Evolutionary conservation across 2,113 vertebrate species (phyloP).

Genomic region (Solea solea): DNA sequence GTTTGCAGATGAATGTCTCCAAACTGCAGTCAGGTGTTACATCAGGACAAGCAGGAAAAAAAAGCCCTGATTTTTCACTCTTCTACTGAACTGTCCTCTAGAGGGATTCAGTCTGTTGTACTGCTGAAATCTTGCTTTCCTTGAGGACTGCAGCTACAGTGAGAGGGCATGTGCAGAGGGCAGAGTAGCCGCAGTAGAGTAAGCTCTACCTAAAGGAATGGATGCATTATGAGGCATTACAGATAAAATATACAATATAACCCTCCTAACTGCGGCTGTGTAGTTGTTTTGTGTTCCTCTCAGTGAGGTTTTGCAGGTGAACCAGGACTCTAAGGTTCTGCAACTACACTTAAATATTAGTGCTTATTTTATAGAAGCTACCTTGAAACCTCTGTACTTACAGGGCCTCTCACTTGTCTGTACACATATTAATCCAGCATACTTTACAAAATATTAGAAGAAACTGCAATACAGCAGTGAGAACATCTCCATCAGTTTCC

Average conservation of each 20-base stretch:
- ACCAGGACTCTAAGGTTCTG: not conserved
- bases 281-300: not conserved
- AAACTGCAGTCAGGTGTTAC: constrained; percentile 29
- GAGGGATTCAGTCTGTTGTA: constrained; percentile 61
- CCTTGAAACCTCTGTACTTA: too few species aligned
- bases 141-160: constrained; percentile 66
- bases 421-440: not conserved
- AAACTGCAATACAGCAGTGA: not conserved
- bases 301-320: not conserved
- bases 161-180: constrained; percentile 67
- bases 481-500: too few species aligned
- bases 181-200: constrained; percentile 62
- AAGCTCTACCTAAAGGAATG: constrained; percentile 44
- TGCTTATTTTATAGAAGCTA: not conserved
- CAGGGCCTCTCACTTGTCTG: not conserved
- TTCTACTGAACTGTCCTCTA: constrained; percentile 46
- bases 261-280: not conserved
- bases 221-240: constrained; percentile 12
- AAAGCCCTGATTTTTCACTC: constrained; percentile 45
- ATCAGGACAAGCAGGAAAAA: constrained; percentile 25
- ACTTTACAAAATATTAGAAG: not conserved
- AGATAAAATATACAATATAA: not conserved
- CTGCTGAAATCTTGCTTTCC: constrained; percentile 73
- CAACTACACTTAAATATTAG: not conserved
- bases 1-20: constrained; percentile 8